A percentile compares a stretch with the other conserved stretches of the same genome.
Conservation (phyloP, 2,113 vertebrate species). For the Archocentrus centrarchus region DNA sequence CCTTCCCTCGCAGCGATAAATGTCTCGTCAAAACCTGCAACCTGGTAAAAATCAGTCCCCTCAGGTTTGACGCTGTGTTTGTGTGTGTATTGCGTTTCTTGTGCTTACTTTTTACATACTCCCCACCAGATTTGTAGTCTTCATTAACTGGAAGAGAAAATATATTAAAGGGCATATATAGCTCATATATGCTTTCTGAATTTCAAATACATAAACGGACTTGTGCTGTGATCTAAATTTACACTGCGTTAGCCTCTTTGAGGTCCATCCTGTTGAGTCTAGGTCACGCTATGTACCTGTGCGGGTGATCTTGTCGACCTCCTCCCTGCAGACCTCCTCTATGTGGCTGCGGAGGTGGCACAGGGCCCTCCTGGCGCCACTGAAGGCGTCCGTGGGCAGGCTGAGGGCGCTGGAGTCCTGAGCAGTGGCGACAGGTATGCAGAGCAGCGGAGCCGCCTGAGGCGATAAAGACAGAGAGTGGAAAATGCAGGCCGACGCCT, state of each 20-base stretch:
- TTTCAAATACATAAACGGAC: not conserved
- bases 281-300: conserved; percentile 49
- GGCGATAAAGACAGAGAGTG: conserved; percentile 5
- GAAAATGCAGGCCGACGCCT: not conserved
- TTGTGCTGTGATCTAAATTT: not conserved
- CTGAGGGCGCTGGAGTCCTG: conserved; percentile 33
- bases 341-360: conserved; percentile 66
- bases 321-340: conserved; percentile 76
- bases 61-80: conserved; percentile 17
- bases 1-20: conserved; percentile 42
- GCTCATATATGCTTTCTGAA: not conserved
- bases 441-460: conserved; percentile 69
- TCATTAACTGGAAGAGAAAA: conserved; percentile 62
- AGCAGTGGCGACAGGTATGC: conserved; percentile 38
- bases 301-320: conserved; percentile 68
- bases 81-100: conserved; percentile 39
- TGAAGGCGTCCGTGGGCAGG: conserved; percentile 60
- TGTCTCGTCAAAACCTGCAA: conserved; percentile 48
- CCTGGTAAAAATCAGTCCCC: conserved; percentile 35
- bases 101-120: conserved; percentile 66
- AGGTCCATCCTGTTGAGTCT: not conserved
- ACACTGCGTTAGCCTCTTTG: not conserved
- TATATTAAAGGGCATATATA: not conserved
- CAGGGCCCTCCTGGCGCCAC: conserved; percentile 58
- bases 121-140: conserved; percentile 49